Base-by-base conservation (phyloP, 2,797 vertebrate species). In the Pteropus rufus region DNA sequence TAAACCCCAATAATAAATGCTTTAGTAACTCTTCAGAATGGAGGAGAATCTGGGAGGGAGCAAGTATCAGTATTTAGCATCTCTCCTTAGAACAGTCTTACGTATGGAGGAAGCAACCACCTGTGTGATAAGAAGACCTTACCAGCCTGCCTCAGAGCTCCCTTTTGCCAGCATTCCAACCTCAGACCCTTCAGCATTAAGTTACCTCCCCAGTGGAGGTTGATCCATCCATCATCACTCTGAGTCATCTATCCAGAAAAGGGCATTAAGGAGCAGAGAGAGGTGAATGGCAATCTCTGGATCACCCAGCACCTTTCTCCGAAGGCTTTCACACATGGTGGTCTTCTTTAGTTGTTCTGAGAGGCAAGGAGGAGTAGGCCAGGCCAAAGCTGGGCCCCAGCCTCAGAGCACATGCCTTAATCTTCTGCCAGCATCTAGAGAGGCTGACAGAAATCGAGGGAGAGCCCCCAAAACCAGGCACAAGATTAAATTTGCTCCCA, bases 181-280 rank as follows among this genome's bases (percentile, higher is more conserved):
- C 0, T 44, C 24, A 18, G 31, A 7, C 24, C 24, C 7, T 39
- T n/a, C 26, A 6, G 26, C 0, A 0, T 19, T 21, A 3, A 14
- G 29, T 56, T 18, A 2, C 79, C 36, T 3, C 9, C 26, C 23
- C 5, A 1, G 34, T 8, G 82, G 11, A 0, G 41, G 3, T 23
- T 31, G 18, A 18, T 7, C 26, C 7, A 18, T 7, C 23, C 7
- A 18, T 10, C 6, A 0, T n/a, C 70, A 16, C 23, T 41, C n/a
- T 3, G 41, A 41, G 11, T 58, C 54, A 10, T 18, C 26, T 18
- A 15, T 49, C 29, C 69, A n/a, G 41, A 19, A 29, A 9, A 72
- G n/a, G 41, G 36, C 7, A 2, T 0, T 15, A 24, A 2, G 1
- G 39, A 26, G 23, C 34, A 18, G 36, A 82, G n/a, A 23, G 56